Percentiles rank a stretch among this genome's conserved stretches.
Conservation (phyloP, 2,113 vertebrate species). For the Silurus glanis region DNA sequence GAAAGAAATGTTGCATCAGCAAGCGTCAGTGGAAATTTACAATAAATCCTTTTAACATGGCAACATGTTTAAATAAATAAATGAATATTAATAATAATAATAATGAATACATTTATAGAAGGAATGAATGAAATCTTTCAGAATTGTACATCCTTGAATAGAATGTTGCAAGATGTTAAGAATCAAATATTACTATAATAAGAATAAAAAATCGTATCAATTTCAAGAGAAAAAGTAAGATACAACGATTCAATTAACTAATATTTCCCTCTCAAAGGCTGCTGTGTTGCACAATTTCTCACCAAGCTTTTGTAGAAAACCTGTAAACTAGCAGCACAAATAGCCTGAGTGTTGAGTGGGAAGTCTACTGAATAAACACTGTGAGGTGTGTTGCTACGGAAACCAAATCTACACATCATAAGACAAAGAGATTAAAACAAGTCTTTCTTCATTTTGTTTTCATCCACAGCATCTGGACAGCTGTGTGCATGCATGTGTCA, state of each 20-base stretch:
- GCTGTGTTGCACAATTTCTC: neutral
- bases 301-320: conserved; percentile 9
- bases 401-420: conserved; percentile 39
- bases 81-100: no score
- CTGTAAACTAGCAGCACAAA: conserved; percentile 29
- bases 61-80: neutral
- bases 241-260: neutral
- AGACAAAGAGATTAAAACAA: conserved; percentile 9
- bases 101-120: neutral
- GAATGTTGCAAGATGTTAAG: no score
- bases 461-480: conserved; percentile 52
- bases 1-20: neutral
- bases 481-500: conserved; percentile 27
- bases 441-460: conserved; percentile 22
- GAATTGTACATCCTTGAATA: neutral
- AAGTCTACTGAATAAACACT: conserved; percentile 41
- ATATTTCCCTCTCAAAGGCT: neutral
- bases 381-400: conserved; percentile 29
- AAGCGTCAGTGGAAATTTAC: neutral
- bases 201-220: neutral
- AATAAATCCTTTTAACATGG: neutral
- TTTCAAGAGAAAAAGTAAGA: neutral
- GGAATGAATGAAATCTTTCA: neutral
- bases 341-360: conserved; percentile 31
- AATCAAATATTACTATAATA: neutral